These are phyloP conservation scores for Acanthurus tractus DNA, from an alignment of 2,797 vertebrate species.

Conservation along the genomic window DNA sequence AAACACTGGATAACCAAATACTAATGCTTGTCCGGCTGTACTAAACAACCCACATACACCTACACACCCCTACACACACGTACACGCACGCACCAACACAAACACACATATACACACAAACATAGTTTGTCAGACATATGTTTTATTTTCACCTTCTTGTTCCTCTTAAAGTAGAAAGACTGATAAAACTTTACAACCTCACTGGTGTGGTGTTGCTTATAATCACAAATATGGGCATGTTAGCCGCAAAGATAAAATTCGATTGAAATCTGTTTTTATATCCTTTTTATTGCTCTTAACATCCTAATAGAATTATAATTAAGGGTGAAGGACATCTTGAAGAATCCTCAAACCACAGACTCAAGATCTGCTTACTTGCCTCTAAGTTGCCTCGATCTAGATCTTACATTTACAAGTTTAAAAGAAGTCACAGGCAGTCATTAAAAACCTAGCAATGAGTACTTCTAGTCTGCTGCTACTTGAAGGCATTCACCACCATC, in stretches of 20 bases:
- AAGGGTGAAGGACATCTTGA: not conserved
- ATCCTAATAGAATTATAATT: not conserved
- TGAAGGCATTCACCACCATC: conserved; percentile 55
- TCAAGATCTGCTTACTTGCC: not conserved
- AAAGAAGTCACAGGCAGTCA: conserved; percentile 5
- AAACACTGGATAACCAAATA: conserved; percentile 2
- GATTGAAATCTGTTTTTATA: not conserved
- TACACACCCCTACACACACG: too few species aligned
- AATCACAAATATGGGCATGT: not conserved
- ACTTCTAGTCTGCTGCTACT: conserved; percentile 39
- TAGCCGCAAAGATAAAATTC: not conserved
- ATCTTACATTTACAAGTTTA: conserved; percentile 15
- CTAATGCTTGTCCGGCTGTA: not conserved
- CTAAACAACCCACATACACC: too few species aligned
- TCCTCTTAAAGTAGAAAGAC: not conserved
- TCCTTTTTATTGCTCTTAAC: conserved; percentile 1
- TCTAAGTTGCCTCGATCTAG: conserved; percentile 1
- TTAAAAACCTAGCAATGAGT: conserved; percentile 15
- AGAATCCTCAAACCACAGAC: not conserved
- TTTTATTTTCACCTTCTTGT: not conserved
- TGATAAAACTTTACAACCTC: not conserved
- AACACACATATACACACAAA: too few species aligned
- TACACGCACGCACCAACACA: not conserved
- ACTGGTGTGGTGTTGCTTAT: not conserved
- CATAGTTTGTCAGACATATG: not conserved